phyloP scores from a whole-genome alignment of 2,888 invertebrate genomes.

The Dynastes maya region DNA sequence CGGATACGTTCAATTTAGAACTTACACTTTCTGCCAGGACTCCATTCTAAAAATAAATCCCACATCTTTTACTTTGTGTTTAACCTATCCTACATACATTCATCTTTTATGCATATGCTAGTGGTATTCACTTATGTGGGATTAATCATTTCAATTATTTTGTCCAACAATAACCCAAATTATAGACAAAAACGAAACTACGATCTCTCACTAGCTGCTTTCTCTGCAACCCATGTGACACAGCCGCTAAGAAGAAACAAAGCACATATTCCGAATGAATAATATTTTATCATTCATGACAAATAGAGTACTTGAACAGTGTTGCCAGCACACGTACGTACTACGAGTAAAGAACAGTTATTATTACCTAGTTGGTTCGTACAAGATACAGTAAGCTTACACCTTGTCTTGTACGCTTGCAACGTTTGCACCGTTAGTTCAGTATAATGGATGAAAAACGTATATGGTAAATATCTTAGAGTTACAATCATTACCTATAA shows the following conservation, averaged over 20 bases:
- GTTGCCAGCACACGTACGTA: too few species aligned
- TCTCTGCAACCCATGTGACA: slow-evolving; percentile 3
- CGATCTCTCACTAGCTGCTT: not conserved
- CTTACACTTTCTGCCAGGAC: slow-evolving; percentile 47
- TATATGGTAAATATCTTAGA: too few species aligned
- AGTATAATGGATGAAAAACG: too few species aligned
- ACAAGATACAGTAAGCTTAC: too few species aligned
- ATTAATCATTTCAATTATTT: slow-evolving; percentile 23
- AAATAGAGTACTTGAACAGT: too few species aligned
- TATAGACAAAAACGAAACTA: not conserved
- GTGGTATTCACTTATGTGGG: not conserved
- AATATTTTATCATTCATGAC: too few species aligned
- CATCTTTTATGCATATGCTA: not conserved
- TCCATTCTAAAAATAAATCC: slow-evolving; percentile 47
- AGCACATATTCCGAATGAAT: too few species aligned
- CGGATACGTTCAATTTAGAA: slow-evolving; percentile 35
- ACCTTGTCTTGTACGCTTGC: too few species aligned
- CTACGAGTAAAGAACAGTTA: too few species aligned
- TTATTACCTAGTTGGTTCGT: too few species aligned
- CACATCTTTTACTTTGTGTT: slow-evolving; percentile 15
- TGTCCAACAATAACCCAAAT: slow-evolving; percentile 10
- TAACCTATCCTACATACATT: not conserved
- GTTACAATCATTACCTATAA: too few species aligned
- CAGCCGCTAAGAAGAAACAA: not conserved
- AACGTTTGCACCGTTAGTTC: too few species aligned